A percentile compares a stretch with the other conserved stretches of the same genome.
phyloP scores from a whole-genome alignment of 2,113 vertebrate genomes.

The Mustelus asterias region DNA sequence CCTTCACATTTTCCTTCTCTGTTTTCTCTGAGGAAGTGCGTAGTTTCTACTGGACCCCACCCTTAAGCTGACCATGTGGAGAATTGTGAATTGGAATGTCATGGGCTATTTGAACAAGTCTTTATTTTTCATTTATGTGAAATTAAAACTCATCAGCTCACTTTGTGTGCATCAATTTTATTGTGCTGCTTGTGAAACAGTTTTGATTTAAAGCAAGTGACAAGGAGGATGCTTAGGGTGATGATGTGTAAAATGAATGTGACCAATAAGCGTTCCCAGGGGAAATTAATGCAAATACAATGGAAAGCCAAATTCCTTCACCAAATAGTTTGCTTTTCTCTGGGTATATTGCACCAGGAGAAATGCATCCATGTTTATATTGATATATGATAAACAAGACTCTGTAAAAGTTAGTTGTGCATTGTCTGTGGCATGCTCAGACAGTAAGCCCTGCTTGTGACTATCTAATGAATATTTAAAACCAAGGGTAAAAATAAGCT shows the following conservation, averaged over 20 bases:
- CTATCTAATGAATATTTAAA: background rate
- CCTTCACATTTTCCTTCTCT: background rate
- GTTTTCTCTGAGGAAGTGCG: background rate
- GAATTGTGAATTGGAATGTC: background rate
- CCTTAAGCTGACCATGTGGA: background rate
- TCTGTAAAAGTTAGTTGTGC: background rate
- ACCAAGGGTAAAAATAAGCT: background rate
- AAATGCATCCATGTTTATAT: background rate
- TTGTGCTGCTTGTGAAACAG: background rate
- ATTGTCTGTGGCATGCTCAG: background rate
- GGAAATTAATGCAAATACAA: background rate
- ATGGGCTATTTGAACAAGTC: background rate
- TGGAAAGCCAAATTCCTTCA: background rate
- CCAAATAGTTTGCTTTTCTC: background rate
- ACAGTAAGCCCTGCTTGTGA: background rate
- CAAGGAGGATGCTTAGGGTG: background rate
- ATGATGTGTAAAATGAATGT: constrained; percentile 33
- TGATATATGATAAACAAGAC: background rate
- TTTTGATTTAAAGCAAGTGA: constrained; percentile 15
- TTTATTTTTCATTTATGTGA: background rate
- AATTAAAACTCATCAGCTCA: background rate
- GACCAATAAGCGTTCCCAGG: background rate
- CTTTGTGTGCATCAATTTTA: background rate
- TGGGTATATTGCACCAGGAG: background rate
- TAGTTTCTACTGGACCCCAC: background rate